Evolutionary conservation across 2,797 vertebrate species (phyloP), one percentile per base, ranked within the genome.

Genomic region (Syncerus caffer): DNA sequence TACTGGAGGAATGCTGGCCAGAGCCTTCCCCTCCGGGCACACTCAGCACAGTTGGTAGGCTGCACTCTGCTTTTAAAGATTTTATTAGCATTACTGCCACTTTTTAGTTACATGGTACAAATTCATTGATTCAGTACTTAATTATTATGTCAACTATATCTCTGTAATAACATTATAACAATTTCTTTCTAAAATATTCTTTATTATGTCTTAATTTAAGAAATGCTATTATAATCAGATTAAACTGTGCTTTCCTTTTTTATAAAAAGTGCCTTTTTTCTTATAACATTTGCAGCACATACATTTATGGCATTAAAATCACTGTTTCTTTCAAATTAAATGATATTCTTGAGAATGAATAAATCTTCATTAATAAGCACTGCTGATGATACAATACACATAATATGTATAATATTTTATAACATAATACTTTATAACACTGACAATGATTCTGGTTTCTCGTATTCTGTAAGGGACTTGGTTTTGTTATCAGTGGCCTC

Each of bases 181-280:
- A 88, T 85, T 38, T 86, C 95, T 80, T 91, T 76, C 38, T 86
- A 62, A 97, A 86, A 31, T 94, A 76, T 67, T n/a, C 31, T 82
- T 89, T 95, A 89, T 80, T 31, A 74, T 58, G 2, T 31, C 6
- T 91, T 88, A 79, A 93, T 47, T 67, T 25, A 87, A 94, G 38
- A 90, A 97, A 94, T 76, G 76, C 57, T 64, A 62, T 15, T 92
- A 55, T 55, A 51, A 58, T 84, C 13, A 64, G 64, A 89, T 62
- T 67, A 58, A 14, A 64, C 6, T 57, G 34, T 76, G 79, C 14
- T 1, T 62, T 89, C 27, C 12, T 71, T 90, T 51, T 51, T 34
- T 53, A 60, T 15, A 50, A 88, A 34, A 96, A 51, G 8, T 3
- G 31, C 9, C 8, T 83, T 84, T 93, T 91, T 14, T 47, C 14